Percentiles rank a stretch among this genome's conserved stretches.
Evolutionary conservation across 2,113 vertebrate species (phyloP).

Genomic region (Phylloscopus whistleri): DNA sequence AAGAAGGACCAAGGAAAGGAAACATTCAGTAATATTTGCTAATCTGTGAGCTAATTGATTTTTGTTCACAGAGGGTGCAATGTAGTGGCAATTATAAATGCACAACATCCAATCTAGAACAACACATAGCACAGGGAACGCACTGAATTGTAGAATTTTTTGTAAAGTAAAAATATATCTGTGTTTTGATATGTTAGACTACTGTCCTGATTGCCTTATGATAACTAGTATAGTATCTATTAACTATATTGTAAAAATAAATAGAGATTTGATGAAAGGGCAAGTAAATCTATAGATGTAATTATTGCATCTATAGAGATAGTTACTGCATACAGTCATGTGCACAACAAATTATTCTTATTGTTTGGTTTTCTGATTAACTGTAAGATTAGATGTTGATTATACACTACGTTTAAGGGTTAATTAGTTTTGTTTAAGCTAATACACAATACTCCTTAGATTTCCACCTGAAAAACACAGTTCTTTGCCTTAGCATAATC

Average conservation of each 20-base stretch:
- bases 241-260: neutral
- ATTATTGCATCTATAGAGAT: neutral
- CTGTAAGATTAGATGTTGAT: neutral
- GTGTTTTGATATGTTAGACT: neutral
- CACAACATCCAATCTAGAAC: neutral
- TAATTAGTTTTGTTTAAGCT: neutral
- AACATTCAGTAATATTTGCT: neutral
- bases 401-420: fast-evolving
- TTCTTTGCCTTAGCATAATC: neutral
- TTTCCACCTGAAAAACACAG: neutral
- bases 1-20: neutral
- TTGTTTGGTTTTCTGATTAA: neutral
- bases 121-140: neutral
- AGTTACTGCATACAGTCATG: neutral
- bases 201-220: neutral
- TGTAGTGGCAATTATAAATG: neutral
- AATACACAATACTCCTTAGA: neutral
- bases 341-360: neutral
- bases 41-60: neutral
- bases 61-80: neutral
- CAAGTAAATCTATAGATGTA: neutral
- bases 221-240: neutral
- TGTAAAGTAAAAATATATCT: neutral
- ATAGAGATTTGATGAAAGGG: neutral
- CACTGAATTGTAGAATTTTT: neutral